Conservation (phyloP, 53 echinoderm and acorn worm species). For the Astropecten irregularis region DNA sequence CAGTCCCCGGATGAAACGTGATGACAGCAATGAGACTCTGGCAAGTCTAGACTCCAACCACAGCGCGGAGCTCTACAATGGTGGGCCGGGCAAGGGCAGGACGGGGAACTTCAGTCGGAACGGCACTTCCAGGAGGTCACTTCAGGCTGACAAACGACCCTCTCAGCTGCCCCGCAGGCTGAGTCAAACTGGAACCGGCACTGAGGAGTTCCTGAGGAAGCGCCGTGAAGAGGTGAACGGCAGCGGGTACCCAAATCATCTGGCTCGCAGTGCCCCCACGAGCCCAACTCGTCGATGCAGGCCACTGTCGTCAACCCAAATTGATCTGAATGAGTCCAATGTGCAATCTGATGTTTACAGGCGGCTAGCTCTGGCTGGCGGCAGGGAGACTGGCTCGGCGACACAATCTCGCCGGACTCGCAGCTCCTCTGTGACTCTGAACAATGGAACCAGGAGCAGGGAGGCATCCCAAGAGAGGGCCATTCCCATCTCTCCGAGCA, state of each 20-base stretch:
- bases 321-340: slow-evolving; percentile 39
- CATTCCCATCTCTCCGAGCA: slow-evolving; percentile 28
- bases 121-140: slow-evolving; percentile 20
- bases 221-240: neutral
- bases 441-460: slow-evolving; percentile 10
- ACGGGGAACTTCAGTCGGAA: neutral
- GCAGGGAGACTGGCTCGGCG: slow-evolving; percentile 28
- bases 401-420: slow-evolving; percentile 12
- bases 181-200: slow-evolving; percentile 47
- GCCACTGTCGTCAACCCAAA: slow-evolving; percentile 8
- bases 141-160: slow-evolving; percentile 47
- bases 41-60: slow-evolving; percentile 41
- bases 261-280: slow-evolving; percentile 75
- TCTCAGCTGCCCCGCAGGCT: slow-evolving; percentile 48
- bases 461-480: slow-evolving; percentile 23
- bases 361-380: slow-evolving; percentile 55
- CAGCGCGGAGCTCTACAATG: slow-evolving; percentile 9
- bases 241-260: neutral
- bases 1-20: slow-evolving; percentile 32
- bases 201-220: slow-evolving; percentile 71
- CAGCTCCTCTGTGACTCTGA: slow-evolving; percentile 18
- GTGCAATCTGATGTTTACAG: slow-evolving; percentile 57
- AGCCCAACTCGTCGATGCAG: slow-evolving; percentile 75
- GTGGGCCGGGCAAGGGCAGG: neutral
- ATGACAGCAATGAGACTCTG: slow-evolving; percentile 31